Evolutionary conservation across 2,888 invertebrate species (phyloP), one percentile per base, ranked within the genome.

Genomic region (Conchocele bisecta): DNA sequence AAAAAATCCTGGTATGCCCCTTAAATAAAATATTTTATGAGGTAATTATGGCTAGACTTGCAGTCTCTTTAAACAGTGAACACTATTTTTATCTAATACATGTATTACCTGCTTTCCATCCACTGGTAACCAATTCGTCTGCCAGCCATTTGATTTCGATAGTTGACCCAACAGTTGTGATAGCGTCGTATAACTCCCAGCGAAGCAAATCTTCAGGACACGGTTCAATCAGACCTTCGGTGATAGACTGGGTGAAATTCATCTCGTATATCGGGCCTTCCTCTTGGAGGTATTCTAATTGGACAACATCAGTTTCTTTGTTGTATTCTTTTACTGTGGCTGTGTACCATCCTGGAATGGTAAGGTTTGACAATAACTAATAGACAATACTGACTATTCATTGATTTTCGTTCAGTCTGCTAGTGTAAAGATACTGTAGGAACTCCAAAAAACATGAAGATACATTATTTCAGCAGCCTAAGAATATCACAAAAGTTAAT

Each of bases 221-320:
- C 13, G 53, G 53, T 17, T 53, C 53, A n/a, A 53, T 53, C n/a
- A 53, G n/a, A 24, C 53, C 53, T 35, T 53, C 37, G 4, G 53
- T 35, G 6, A 53, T 22, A 22, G 28, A 26, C 4, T 6, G 13
- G 3, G n/a, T 31, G 35, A 53, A 33, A 7, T 53, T 7, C 53
- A 53, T 53, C 20, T 6, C 22, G 53, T 53, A 53, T 7, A 29
- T n/a, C 13, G 13, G 24, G 35, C 28, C 35, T 35, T 53, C 37
- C 35, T 53, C 53, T 5, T 35, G 11, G 5, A n/a, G 6, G 35
- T 53, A 53, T n/a, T 53, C 53, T 3, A 53, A 33, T n/a, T 22
- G 22, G 11, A 53, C n/a, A 20, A 35, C 53, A 53, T 53, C 53
- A n/a, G 17, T 53, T 9, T 31, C 35, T 53, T 53, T n/a, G 35